These are phyloP conservation scores for Elanus axillaris DNA, from an alignment of 2,113 vertebrate genomes.

Conservation along the genomic window DNA sequence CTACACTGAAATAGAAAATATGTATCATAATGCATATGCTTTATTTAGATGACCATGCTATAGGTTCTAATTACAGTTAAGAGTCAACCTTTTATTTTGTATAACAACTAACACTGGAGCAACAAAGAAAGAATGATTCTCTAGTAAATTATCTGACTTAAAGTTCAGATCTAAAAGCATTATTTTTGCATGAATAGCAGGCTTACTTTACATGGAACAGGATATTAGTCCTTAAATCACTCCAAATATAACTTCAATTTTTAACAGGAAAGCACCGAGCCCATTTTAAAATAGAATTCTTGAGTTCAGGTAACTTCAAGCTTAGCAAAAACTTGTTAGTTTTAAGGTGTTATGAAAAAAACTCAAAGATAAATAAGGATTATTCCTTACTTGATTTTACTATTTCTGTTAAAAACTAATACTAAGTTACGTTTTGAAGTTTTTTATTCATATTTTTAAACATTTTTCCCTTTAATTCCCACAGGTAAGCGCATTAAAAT, in stretches of 20 bases:
- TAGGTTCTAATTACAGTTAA: not conserved
- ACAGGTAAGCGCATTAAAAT: not conserved
- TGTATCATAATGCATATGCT: not conserved
- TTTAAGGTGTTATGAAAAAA: not conserved
- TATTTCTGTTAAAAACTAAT: not conserved
- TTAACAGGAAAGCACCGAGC: conserved; percentile 15
- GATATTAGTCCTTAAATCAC: conserved; percentile 12
- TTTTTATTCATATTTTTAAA: not conserved
- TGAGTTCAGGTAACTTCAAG: conserved; percentile 1
- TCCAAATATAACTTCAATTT: not conserved
- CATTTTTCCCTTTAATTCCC: not conserved
- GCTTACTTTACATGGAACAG: not conserved
- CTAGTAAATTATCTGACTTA: conserved; percentile 4
- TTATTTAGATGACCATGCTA: not conserved
- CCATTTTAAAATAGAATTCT: conserved; percentile 27
- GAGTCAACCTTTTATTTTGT: not conserved
- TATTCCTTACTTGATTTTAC: conserved; percentile 16
- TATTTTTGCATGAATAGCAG: not conserved
- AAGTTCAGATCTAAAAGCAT: not conserved
- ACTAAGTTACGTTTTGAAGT: not conserved
- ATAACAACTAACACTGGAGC: not conserved
- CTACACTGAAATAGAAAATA: not conserved
- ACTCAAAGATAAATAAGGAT: not conserved
- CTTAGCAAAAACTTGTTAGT: conserved; percentile 18
- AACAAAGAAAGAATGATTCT: not conserved